These are phyloP conservation scores for Mola mola DNA, from an alignment of 2,113 vertebrate species.

Conservation along the genomic window DNA sequence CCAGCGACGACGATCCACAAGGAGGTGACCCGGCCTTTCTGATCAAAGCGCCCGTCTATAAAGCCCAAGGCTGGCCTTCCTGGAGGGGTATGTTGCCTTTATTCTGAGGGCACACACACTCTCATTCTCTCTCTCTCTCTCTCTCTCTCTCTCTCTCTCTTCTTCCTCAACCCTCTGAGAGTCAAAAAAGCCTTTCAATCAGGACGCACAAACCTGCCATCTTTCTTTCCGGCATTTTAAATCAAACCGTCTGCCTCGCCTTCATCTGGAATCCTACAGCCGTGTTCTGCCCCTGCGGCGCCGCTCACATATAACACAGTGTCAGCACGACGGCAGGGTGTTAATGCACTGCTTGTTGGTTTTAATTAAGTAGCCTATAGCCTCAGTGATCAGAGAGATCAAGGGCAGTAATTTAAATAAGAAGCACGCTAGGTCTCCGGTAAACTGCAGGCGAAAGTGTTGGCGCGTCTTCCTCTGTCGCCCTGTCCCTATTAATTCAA, in stretches of 20 bases:
- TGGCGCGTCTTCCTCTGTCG: conserved; percentile 41
- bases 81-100: conserved; percentile 60
- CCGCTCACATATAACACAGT: conserved; percentile 31
- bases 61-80: conserved; percentile 66
- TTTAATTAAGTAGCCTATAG: conserved; percentile 72
- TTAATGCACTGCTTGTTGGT: conserved; percentile 63
- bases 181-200: conserved; percentile 69
- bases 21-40: conserved; percentile 74
- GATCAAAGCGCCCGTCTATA: conserved; percentile 73
- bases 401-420: conserved; percentile 62
- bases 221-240: conserved; percentile 68
- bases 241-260: conserved; percentile 59
- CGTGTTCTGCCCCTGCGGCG: conserved; percentile 38
- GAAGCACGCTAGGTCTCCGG: conserved; percentile 38
- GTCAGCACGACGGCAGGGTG: conserved; percentile 43
- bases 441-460: conserved; percentile 50
- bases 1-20: conserved; percentile 56
- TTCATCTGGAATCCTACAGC: conserved; percentile 46
- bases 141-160: conserved; percentile 16
- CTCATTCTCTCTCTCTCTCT: conserved; percentile 29
- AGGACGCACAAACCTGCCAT: conserved; percentile 47
- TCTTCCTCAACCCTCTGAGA: conserved; percentile 6
- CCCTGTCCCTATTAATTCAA: conserved; percentile 70
- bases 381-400: conserved; percentile 63
- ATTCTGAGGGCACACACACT: conserved; percentile 35